Conservation (phyloP, 1,140 invertebrate species). For the Araneus ventricosus region DNA sequence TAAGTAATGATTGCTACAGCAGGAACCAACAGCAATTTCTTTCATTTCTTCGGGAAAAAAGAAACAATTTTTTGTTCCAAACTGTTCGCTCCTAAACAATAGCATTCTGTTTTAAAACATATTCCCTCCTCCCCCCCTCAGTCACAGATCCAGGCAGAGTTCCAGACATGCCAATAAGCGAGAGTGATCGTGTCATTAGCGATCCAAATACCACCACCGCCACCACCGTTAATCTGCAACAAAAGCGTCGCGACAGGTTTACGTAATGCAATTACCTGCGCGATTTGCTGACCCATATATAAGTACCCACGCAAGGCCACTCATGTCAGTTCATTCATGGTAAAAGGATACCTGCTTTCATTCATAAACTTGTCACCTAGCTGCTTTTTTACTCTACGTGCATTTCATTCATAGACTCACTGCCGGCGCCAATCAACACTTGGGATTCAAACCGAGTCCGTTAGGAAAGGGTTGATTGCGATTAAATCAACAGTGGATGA, state of each 20-base stretch:
- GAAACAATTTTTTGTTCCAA: no score
- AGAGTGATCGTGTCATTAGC: neutral
- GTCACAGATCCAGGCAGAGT: no score
- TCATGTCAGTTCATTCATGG: conserved; percentile 62
- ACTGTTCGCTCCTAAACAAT: no score
- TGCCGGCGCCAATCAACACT: conserved; percentile 22
- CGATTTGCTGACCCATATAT: conserved; percentile 60
- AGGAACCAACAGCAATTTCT: no score
- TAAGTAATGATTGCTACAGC: no score
- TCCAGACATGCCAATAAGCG: no score
- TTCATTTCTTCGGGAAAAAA: no score
- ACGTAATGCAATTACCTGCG: conserved; percentile 41
- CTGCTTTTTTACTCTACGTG: conserved; percentile 45
- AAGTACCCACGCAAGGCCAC: conserved; percentile 60
- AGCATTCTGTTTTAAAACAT: no score
- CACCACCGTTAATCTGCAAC: neutral
- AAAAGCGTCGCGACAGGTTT: conserved; percentile 48
- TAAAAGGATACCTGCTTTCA: conserved; percentile 62
- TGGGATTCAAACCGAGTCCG: neutral
- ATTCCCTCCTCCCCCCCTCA: no score
- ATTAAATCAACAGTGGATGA: neutral
- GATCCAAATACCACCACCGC: neutral
- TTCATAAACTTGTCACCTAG: conserved; percentile 66
- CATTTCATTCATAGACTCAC: conserved; percentile 51
- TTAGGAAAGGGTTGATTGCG: neutral